phyloP scores from a whole-genome alignment of 2,888 invertebrate species.

The Orthosia incerta region DNA sequence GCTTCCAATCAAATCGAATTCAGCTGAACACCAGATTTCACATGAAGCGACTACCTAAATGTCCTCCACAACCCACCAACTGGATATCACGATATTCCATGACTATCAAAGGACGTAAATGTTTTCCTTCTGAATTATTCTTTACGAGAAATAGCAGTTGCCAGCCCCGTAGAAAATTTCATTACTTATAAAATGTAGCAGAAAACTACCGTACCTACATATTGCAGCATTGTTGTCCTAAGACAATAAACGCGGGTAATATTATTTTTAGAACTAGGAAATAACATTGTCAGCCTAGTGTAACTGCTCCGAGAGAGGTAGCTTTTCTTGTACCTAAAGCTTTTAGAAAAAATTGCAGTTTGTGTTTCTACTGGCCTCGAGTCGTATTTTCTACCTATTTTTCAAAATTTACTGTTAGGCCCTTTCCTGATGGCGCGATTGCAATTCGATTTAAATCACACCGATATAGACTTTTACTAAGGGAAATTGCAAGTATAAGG shows the following conservation, averaged over 20 bases:
- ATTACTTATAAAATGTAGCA: constrained; percentile 35
- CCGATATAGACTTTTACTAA: too few relatives aligned
- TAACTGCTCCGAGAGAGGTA: background rate
- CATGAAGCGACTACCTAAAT: too few relatives aligned
- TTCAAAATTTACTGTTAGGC: too few relatives aligned
- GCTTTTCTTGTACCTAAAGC: background rate
- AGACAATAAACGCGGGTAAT: constrained; percentile 33
- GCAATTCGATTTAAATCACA: too few relatives aligned
- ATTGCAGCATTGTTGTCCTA: constrained; percentile 12
- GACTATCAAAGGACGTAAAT: background rate
- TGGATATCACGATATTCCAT: too few relatives aligned
- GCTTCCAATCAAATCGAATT: too few relatives aligned
- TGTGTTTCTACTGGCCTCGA: background rate
- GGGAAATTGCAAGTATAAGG: too few relatives aligned
- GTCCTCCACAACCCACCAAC: too few relatives aligned
- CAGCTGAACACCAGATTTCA: too few relatives aligned
- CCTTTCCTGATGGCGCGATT: too few relatives aligned
- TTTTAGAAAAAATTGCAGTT: background rate
- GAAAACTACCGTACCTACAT: background rate
- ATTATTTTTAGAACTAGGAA: constrained; percentile 26
- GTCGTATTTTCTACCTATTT: too few relatives aligned
- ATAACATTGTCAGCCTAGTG: background rate
- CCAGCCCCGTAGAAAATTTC: constrained; percentile 22
- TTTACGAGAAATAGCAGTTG: constrained; percentile 10
- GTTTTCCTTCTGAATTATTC: background rate